Percentiles rank a stretch among this genome's conserved stretches.
Evolutionary conservation across 2,797 vertebrate species (phyloP).

Genomic region (Masticophis lateralis): DNA sequence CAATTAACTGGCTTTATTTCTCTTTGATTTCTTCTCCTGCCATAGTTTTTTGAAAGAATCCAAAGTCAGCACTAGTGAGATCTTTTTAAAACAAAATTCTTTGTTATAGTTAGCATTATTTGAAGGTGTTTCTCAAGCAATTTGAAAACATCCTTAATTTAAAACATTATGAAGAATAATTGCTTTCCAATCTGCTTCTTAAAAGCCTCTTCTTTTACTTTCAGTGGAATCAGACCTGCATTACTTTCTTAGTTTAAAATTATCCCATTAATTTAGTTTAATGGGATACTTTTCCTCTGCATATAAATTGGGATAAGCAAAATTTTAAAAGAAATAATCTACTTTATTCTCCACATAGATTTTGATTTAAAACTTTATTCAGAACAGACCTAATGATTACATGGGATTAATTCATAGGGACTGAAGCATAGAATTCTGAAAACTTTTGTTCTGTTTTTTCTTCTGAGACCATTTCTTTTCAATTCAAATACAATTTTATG

Average conservation of each 20-base stretch:
- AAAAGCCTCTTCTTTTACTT: slow-evolving; percentile 47
- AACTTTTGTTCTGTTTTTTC: neutral
- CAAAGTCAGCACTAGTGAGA: slow-evolving; percentile 65
- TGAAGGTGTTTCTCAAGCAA: slow-evolving; percentile 63
- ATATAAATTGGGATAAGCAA: slow-evolving; percentile 1
- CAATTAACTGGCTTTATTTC: slow-evolving; percentile 35
- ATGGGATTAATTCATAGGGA: neutral
- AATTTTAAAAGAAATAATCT: slow-evolving; percentile 22
- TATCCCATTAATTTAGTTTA: slow-evolving; percentile 50
- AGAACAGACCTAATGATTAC: neutral
- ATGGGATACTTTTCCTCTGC: slow-evolving; percentile 38
- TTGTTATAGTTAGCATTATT: slow-evolving; percentile 59
- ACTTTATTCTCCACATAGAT: neutral
- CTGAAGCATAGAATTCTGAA: neutral
- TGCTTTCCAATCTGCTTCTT: slow-evolving; percentile 41
- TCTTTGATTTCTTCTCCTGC: slow-evolving; percentile 57
- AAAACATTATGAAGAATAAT: neutral
- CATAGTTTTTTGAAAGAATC: slow-evolving; percentile 61
- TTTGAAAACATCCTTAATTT: slow-evolving; percentile 57
- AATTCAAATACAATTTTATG: neutral
- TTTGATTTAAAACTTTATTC: neutral
- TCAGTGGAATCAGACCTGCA: slow-evolving; percentile 48
- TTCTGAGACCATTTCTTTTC: neutral
- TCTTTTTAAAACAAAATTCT: slow-evolving; percentile 58
- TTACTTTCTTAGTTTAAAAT: slow-evolving; percentile 64